Base-by-base conservation (phyloP, 2,113 vertebrate genomes). In the Pardalotus punctatus region DNA sequence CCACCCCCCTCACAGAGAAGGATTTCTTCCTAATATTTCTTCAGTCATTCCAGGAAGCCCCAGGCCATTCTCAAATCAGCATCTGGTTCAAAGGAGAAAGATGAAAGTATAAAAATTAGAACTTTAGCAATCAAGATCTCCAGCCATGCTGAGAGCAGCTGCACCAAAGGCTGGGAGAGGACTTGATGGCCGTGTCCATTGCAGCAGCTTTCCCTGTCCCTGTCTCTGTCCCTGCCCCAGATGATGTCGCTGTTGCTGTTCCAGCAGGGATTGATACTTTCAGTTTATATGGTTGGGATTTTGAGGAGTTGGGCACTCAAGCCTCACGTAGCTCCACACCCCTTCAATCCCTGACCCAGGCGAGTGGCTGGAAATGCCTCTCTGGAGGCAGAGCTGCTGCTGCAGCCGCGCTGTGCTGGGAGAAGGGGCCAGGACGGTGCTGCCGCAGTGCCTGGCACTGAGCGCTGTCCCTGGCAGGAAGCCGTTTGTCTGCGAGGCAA, bases 381-480 rank as follows among this genome's bases (percentile, higher is more conserved):
- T 2, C 0, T 13, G 58, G 48, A 23, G 28, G 33, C 53, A 65
- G 53, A 22, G 74, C 1, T 5, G 15, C 24, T 5, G 10, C 36
- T 23, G 36, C 42, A 56, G 65, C 78, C 1, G 0, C 2, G 36
- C 86, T 11, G 25, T 11, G 45, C 66, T 28, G 18, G 33, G 42
- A 72, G 19, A 43, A 62, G 3, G 4, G 54, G 58, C 40, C 2
- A 50, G 65, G 72, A 10, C 8, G 7, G 73, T 3, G 40, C 79
- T 53, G 77, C 60, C 0, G 1, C 8, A 1, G 45, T n/a, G 90
- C 53, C 54, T 43, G 10, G 23, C 90, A 50, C 38, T 3, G 71
- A 81, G 74, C 14, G 48, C 80, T 65, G 65, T 69, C 83, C 86
- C 71, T 77, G 88, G 89, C 96, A 96, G 96, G 96, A 97, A 97